Percentiles rank a stretch among this genome's conserved stretches.
phyloP scores from a whole-genome alignment of 1,140 invertebrate genomes.

The Platyscapa corneri region DNA sequence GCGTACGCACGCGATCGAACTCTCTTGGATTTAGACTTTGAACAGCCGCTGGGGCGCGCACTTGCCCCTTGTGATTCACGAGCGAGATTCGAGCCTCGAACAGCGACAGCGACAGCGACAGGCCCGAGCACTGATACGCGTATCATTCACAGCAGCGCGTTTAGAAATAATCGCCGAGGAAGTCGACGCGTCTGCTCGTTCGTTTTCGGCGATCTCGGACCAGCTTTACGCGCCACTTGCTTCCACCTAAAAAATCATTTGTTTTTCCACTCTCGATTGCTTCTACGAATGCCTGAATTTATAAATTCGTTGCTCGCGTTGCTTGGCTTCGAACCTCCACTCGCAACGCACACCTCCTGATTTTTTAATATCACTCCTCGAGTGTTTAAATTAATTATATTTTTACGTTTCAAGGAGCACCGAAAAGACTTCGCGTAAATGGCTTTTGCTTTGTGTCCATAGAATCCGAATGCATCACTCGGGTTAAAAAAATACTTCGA shows the following conservation, averaged over 20 bases:
- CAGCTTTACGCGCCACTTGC: background rate
- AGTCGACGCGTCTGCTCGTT: background rate
- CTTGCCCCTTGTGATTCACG: slow-evolving; percentile 19
- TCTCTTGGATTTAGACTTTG: slow-evolving; percentile 22
- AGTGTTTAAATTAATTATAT: no score
- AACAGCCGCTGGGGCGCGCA: background rate
- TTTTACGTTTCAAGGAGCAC: no score
- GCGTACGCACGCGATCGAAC: slow-evolving; percentile 10
- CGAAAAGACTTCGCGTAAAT: no score
- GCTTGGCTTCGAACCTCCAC: no score
- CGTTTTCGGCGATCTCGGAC: background rate
- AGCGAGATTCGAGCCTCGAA: slow-evolving; percentile 20
- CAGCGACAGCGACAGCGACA: no score
- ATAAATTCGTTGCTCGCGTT: no score
- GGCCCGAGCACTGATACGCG: background rate
- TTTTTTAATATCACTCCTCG: no score
- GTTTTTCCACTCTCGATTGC: background rate
- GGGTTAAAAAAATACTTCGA: no score
- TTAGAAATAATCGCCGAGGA: slow-evolving; percentile 13
- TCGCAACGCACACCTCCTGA: no score
- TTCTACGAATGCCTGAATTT: background rate
- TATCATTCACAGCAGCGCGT: background rate
- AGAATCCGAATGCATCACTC: no score
- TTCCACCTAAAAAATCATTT: background rate
- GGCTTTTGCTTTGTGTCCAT: no score